Evolutionary conservation across 2,113 vertebrate species (phyloP).

Genomic region (Nycticebus coucang): DNA sequence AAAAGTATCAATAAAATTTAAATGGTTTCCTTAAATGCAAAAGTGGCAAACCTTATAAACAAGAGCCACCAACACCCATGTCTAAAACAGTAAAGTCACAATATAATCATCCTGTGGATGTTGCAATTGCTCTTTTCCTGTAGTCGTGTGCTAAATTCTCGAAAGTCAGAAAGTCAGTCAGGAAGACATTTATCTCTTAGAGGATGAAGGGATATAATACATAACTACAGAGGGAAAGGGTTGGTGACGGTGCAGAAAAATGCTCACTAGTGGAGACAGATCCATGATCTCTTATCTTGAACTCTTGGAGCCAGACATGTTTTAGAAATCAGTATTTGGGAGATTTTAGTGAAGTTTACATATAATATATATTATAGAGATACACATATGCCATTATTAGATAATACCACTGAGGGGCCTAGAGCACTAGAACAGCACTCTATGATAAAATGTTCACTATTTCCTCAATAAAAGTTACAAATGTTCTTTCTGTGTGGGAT

Average conservation of each 20-base stretch:
- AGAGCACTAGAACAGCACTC: not conserved
- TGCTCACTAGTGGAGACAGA: not conserved
- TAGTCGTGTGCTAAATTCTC: not conserved
- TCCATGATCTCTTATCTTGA: not conserved
- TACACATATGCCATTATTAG: not conserved
- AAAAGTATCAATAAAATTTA: not conserved
- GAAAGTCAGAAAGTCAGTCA: constrained; percentile 2
- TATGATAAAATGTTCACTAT: not conserved
- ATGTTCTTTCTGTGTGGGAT: not conserved
- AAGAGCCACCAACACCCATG: not conserved
- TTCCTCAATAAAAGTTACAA: not conserved
- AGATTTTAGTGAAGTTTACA: not conserved
- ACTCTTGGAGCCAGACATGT: not conserved
- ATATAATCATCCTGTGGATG: not conserved
- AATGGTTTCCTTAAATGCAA: not conserved
- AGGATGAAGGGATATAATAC: not conserved
- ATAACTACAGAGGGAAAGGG: not conserved
- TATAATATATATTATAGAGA: no score
- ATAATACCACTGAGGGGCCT: not conserved
- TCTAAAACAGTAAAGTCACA: not conserved
- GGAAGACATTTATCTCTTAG: not conserved
- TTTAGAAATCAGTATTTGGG: not conserved
- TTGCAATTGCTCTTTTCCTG: not conserved
- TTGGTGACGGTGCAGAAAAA: not conserved
- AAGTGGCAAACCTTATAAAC: not conserved